Evolutionary conservation across 2,113 vertebrate genomes (phyloP).

Genomic region (Camelus dromedarius): DNA sequence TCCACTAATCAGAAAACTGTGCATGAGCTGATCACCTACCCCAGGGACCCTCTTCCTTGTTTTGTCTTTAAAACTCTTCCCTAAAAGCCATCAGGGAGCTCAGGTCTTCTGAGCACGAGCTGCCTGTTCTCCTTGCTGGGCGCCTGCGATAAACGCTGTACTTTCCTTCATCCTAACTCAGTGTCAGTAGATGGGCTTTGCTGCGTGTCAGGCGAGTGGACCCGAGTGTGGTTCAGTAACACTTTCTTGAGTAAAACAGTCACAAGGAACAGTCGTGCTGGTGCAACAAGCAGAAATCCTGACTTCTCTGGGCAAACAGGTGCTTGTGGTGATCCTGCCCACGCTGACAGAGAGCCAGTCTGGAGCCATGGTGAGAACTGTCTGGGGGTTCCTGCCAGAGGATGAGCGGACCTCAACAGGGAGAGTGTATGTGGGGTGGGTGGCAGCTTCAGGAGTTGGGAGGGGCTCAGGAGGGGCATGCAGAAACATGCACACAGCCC

Average conservation of each 20-base stretch:
- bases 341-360: background rate
- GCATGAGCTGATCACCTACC: background rate
- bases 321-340: background rate
- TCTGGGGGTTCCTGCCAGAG: background rate
- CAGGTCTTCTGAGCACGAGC: background rate
- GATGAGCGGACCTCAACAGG: no score
- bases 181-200: background rate
- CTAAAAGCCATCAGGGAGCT: background rate
- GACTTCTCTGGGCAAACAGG: background rate
- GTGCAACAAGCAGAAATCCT: background rate
- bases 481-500: background rate
- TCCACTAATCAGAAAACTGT: no score
- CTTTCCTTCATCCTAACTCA: background rate
- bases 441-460: rapidly evolving
- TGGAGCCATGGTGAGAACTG: rapidly evolving
- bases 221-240: background rate
- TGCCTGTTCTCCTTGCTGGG: background rate
- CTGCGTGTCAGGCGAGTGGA: background rate
- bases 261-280: background rate
- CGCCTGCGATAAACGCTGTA: background rate
- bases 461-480: background rate
- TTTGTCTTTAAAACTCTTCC: background rate
- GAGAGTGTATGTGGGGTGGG: no score
- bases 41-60: background rate
- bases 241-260: background rate